Evolutionary conservation across 2,113 vertebrate genomes (phyloP).

Genomic region (Ochotona curzoniae): DNA sequence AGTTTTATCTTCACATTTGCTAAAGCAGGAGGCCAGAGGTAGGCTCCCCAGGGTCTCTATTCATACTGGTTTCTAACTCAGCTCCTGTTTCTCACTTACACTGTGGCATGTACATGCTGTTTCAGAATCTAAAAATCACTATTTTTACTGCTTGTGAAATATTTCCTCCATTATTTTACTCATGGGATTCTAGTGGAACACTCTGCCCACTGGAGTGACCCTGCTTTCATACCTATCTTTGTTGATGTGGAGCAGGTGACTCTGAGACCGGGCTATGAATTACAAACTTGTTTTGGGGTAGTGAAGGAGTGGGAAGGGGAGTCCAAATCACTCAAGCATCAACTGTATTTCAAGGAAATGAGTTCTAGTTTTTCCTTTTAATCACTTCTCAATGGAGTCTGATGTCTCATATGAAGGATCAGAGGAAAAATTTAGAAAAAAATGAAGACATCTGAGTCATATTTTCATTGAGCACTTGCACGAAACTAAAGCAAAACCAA

Average conservation of each 20-base stretch:
- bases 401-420: background rate
- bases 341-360: background rate
- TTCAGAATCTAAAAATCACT: background rate
- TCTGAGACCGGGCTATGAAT: background rate
- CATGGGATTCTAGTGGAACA: background rate
- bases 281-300: background rate
- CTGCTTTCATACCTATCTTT: background rate
- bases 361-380: background rate
- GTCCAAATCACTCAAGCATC: background rate
- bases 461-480: background rate
- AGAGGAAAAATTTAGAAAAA: background rate
- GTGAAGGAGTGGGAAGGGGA: background rate
- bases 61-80: background rate
- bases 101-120: background rate
- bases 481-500: slow-evolving; percentile 16
- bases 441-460: background rate
- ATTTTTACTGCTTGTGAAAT: background rate
- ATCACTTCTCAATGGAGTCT: background rate
- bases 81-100: background rate
- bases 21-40: background rate
- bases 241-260: background rate
- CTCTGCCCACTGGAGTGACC: background rate
- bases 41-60: background rate
- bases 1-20: background rate
- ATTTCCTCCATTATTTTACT: background rate